Evolutionary conservation across 2,888 invertebrate genomes (phyloP), one percentile per base, ranked within the genome.

Genomic region (Ditula angustiorana): DNA sequence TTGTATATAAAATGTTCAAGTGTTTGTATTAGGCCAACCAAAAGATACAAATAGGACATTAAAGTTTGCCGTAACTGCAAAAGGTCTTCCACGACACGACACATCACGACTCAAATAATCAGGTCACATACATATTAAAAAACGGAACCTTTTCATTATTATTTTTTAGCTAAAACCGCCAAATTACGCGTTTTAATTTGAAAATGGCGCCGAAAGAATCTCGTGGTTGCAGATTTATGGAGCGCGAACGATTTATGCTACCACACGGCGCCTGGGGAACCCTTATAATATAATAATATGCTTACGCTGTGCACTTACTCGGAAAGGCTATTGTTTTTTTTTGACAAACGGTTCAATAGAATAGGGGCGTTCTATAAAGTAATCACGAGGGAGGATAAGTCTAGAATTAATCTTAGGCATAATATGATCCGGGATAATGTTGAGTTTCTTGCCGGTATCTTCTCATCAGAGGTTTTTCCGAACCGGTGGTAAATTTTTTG

Each of bases 241-340:
- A 63, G 50, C 57, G 46, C 41, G 44, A 56, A 67, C 73, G 70
- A 75, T 74, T 75, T 72, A 74, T 73, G 62, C 67, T 68, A 60
- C 61, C 61, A 63, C 33, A 53, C 37, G 26, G 57, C 28, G 50
- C 44, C 41, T 41, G 11, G 16, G 33, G 61, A 21, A 37, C 55
- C 65, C 58, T 47, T n/a, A 44, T 61, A 56, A 61, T 47, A 60
- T 60, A 16, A 44, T 61, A 56, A 61, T 47, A 60, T 60, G 50
- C 58, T 58, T 44, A 55, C 30, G 24, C 41, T 44, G 47, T 37
- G 65, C 53, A 66, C 56, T 66, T 49, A 33, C 37, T 60, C 52
- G 55, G 47, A 60, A 59, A 61, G n/a, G 13, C 13, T 28, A 24
- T 56, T 61, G 28, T 56, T 61, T 26, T 37, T 41, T 41, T 5